Conservation (phyloP, 2,113 vertebrate species). For the Symphodus melops region DNA sequence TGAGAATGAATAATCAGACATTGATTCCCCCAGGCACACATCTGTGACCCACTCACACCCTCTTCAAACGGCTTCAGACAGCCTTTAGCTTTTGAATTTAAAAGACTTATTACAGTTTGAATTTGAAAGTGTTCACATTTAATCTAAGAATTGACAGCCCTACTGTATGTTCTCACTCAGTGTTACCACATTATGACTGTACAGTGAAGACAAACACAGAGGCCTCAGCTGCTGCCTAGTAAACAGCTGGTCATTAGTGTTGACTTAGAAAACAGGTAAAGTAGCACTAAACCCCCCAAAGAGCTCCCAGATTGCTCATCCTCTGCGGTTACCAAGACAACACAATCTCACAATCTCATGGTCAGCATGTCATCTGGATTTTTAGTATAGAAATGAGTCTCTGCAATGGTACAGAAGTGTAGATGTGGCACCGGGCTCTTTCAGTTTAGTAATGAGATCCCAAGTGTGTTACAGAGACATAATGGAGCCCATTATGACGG, state of each 20-base stretch:
- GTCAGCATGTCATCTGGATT: background rate
- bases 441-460: constrained; percentile 26
- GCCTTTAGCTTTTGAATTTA: no score
- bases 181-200: background rate
- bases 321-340: constrained; percentile 45
- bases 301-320: constrained; percentile 22
- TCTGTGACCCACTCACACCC: no score
- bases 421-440: background rate
- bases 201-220: constrained; percentile 23
- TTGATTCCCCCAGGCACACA: no score
- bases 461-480: constrained; percentile 18
- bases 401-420: background rate
- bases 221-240: constrained; percentile 55
- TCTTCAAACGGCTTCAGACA: no score
- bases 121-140: no score
- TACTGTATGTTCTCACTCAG: background rate
- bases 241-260: constrained; percentile 67
- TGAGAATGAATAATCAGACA: no score
- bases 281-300: constrained; percentile 24
- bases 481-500: background rate
- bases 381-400: background rate
- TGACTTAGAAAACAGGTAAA: constrained; percentile 48
- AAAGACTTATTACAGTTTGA: no score
- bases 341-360: constrained; percentile 28
- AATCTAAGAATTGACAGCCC: no score